Evolutionary conservation across 2,797 vertebrate genomes (phyloP), one percentile per base, ranked within the genome.

Genomic region (Megalops cyprinoides): DNA sequence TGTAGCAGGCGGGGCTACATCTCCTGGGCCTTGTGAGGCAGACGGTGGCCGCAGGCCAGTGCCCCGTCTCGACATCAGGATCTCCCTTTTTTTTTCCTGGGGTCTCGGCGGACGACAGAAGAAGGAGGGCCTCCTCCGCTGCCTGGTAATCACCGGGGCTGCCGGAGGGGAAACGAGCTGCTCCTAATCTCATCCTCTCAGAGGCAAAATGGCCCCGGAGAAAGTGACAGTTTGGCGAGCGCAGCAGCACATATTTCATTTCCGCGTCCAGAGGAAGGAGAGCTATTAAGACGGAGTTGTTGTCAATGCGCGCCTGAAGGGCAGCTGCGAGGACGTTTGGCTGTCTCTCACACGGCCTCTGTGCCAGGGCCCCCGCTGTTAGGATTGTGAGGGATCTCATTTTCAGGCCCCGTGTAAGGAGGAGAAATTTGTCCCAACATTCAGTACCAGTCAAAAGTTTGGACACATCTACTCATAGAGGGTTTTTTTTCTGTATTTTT

Each of bases 131-230:
- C 58, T 23, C 4, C 20, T 49, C n/a, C 25, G 14, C 44, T 20
- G 34, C 20, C 1, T 4, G 20, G 31, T 55, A 76, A 76, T 56
- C 31, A 20, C 31, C 9, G 18, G 34, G 49, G 44, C 49, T 23
- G 51, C 51, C 53, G 20, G 42, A 15, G 31, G 34, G 76, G 55
- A 77, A 58, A 28, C 8, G 39, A 42, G 39, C 53, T 44, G 55
- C 76, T 62, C 31, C 34, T 42, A 77, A 77, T 42, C 76, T 77
- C 53, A 12, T 58, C 55, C 76, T 77, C 55, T 58, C 53, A 44
- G 76, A 58, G 49, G 18, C 42, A 20, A 34, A 53, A 34, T 49
- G 28, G 48, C 51, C 31, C 8, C 51, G 4, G 49, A 37, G 51
- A 55, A 55, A 37, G 74, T 49, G 74, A 76, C 14, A 37, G 74